A percentile compares a stretch with the other conserved stretches of the same genome.
These are phyloP conservation scores for Toxostoma redivivum DNA, from an alignment of 2,113 vertebrate genomes.

Conservation along the genomic window DNA sequence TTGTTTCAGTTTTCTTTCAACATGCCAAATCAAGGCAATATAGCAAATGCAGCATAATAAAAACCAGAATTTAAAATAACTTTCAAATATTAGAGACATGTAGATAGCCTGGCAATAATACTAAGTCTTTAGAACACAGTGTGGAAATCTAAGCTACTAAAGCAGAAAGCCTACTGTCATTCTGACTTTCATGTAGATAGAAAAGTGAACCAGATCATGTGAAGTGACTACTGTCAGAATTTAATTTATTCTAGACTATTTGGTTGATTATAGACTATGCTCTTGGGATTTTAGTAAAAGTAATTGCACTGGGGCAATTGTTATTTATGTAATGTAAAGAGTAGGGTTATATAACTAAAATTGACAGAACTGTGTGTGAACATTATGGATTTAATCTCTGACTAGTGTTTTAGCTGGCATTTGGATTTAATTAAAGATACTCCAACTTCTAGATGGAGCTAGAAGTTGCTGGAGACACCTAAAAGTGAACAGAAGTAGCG, in stretches of 20 bases:
- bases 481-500: not conserved
- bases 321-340: not conserved
- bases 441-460: not conserved
- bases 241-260: not conserved
- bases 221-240: not conserved
- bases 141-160: not conserved
- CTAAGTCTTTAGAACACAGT: not conserved
- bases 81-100: not conserved
- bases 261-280: not conserved
- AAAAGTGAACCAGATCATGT: not conserved
- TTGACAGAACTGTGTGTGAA: not conserved
- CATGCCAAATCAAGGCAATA: not conserved
- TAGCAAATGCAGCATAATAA: not conserved
- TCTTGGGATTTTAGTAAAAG: not conserved
- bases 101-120: not conserved
- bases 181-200: not conserved
- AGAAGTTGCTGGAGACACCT: not conserved
- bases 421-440: not conserved
- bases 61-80: not conserved
- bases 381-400: not conserved
- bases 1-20: accelerated
- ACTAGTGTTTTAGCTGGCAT: not conserved
- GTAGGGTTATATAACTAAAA: not conserved
- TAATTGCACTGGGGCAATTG: not conserved
- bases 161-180: not conserved